phyloP scores from a whole-genome alignment of 2,113 vertebrate species.

The Carlito syrichta region DNA sequence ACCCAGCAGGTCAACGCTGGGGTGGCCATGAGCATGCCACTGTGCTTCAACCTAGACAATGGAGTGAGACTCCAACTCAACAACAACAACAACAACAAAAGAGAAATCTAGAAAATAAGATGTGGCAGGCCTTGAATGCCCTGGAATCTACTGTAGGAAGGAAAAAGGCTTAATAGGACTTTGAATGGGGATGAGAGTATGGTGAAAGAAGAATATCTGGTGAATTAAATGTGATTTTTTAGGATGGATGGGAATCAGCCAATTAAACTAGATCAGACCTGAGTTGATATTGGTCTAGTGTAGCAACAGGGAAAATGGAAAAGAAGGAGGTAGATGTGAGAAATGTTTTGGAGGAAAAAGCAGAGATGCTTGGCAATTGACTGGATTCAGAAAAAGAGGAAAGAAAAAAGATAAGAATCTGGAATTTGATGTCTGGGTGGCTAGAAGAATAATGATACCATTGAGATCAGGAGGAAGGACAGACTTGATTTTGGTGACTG shows the following conservation, averaged over 20 bases:
- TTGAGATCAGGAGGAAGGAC: not conserved
- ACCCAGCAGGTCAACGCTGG: too few relatives aligned
- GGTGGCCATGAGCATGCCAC: too few relatives aligned
- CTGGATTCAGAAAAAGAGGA: constrained; percentile 6
- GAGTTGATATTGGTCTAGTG: not conserved
- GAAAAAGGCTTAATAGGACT: not conserved
- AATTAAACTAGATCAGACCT: constrained; percentile 22
- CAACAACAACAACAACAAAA: too few relatives aligned
- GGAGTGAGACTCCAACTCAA: too few relatives aligned
- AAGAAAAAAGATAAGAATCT: constrained; percentile 8
- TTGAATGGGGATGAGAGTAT: not conserved
- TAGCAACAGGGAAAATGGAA: not conserved
- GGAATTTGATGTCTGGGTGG: not conserved
- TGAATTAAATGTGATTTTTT: not conserved
- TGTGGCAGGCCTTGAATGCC: not conserved
- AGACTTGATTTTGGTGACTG: not conserved
- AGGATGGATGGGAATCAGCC: not conserved
- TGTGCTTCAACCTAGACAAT: too few relatives aligned
- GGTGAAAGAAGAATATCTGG: not conserved
- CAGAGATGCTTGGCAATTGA: not conserved
- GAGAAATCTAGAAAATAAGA: not conserved
- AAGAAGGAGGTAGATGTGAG: not conserved
- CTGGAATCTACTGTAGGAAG: not conserved
- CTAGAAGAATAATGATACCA: not conserved
- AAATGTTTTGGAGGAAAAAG: not conserved